Evolutionary conservation across 2,113 vertebrate genomes (phyloP), one percentile per base, ranked within the genome.

Genomic region (Sebastes fasciatus): DNA sequence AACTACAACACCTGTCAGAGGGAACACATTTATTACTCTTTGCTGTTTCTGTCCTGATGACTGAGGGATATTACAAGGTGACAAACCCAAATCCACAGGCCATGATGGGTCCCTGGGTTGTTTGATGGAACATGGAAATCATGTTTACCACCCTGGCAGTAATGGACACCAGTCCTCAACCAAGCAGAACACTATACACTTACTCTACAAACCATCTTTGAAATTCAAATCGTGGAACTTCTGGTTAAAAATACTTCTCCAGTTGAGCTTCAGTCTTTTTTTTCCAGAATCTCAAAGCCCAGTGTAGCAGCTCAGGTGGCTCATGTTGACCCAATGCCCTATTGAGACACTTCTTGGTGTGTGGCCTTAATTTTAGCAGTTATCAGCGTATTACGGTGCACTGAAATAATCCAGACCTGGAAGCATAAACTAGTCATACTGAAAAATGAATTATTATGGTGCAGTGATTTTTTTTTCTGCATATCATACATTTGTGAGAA

Each of bases 261-360:
- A 23, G 12, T 65, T 34, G n/a, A 55, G 13, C 52, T 62, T 45
- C 4, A 26, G 23, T 2, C 51, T 69, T 52, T 26, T 69, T 26
- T 14, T 12, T 13, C 34, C 34, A 61, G 11, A 76, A 73, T 60
- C 42, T 42, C 17, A 63, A 40, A 72, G 66, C 68, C 72, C 17
- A 57, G 55, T 75, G 68, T 45, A 43, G 60, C 79, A 57, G 76
- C 74, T 80, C 77, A 80, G 84, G 23, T 83, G 62, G 45, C 48
- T 55, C 54, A 61, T 19, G 9, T 65, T 84, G 82, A 79, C 86
- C 82, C 60, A 67, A 57, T 88, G 77, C 75, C 89, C 72, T 79
- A 70, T 78, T 86, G 69, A 90, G 70, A 90, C 73, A 85, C 76
- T 80, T 67, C 66, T 26, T 64, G 68, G 8, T 62, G 40, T 73